phyloP scores from a whole-genome alignment of 2,888 invertebrate species.

The Drosophila leonis region DNA sequence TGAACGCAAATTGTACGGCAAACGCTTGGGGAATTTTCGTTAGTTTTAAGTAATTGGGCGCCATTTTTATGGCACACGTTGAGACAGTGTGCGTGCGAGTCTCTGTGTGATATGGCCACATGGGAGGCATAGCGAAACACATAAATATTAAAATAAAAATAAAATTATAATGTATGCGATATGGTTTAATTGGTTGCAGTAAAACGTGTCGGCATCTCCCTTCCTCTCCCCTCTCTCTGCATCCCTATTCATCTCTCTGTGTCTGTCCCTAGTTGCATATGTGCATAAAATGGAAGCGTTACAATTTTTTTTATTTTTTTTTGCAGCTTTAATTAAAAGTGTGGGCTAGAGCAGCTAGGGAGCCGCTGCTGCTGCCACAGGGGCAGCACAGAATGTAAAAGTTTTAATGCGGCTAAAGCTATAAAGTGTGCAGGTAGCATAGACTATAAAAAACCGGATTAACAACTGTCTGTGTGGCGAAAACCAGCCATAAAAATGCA shows the following conservation, averaged over 20 bases:
- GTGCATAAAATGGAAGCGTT: conserved; percentile 41
- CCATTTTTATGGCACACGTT: conserved; percentile 65
- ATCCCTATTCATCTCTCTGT: background rate
- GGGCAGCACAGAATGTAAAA: conserved; percentile 39
- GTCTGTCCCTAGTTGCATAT: conserved; percentile 12
- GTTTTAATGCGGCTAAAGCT: conserved; percentile 40
- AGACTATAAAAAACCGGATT: conserved; percentile 30
- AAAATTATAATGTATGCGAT: conserved; percentile 72
- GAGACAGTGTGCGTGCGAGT: conserved; percentile 7
- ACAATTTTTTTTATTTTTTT: conserved; percentile 17
- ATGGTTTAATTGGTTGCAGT: conserved; percentile 72
- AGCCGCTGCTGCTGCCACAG: background rate
- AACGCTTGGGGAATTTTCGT: conserved; percentile 66
- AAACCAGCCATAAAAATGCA: background rate
- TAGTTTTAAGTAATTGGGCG: conserved; percentile 79
- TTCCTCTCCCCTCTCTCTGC: background rate
- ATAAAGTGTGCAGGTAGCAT: conserved; percentile 31
- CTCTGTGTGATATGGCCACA: conserved; percentile 31
- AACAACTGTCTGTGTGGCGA: conserved; percentile 12
- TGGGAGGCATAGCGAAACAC: conserved; percentile 61
- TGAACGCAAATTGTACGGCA: conserved; percentile 68
- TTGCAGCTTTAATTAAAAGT: conserved; percentile 69
- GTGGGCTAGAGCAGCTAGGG: conserved; percentile 11
- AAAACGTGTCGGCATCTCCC: conserved; percentile 38
- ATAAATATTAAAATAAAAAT: conserved; percentile 78